phyloP scores from a whole-genome alignment of 2,113 vertebrate species.

The Centropus bengalensis region DNA sequence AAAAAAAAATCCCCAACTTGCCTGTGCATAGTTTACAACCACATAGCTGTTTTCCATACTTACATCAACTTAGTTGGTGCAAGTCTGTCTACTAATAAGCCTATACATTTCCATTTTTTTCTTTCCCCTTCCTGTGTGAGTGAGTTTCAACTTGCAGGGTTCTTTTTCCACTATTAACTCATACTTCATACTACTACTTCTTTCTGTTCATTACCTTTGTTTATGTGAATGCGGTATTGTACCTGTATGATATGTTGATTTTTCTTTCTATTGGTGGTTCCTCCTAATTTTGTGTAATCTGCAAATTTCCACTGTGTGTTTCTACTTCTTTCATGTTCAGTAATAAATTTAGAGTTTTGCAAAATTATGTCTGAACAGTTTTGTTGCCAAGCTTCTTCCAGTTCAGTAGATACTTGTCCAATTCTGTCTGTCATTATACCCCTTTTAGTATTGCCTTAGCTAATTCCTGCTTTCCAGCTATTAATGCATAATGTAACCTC shows the following conservation, averaged over 20 bases:
- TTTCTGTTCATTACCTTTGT: background rate
- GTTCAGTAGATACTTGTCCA: background rate
- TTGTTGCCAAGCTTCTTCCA: background rate
- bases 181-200: background rate
- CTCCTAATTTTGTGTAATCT: background rate
- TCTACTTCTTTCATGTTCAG: background rate
- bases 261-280: background rate
- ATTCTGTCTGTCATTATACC: background rate
- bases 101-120: background rate
- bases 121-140: background rate
- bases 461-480: background rate
- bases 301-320: background rate
- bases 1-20: background rate
- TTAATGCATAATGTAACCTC: background rate
- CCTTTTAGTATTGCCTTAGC: background rate
- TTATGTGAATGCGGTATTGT: background rate
- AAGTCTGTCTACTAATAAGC: background rate
- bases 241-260: background rate
- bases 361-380: background rate
- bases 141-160: background rate
- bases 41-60: background rate
- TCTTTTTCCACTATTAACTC: background rate
- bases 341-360: background rate
- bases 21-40: background rate
- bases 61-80: background rate